Base-by-base conservation (phyloP, 1,140 invertebrate genomes). In the Sitodiplosis mosellana region DNA sequence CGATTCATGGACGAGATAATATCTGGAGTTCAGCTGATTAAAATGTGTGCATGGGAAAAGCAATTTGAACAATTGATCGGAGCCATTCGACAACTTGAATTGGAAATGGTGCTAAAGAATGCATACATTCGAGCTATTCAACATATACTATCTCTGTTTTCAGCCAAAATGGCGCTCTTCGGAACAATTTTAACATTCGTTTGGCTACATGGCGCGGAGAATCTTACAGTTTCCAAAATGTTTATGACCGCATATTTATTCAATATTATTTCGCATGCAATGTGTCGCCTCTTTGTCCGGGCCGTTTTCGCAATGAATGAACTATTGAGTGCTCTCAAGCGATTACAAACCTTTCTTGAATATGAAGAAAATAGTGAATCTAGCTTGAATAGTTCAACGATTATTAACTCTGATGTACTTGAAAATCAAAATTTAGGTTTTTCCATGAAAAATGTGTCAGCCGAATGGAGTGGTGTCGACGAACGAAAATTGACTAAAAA, bases 11-110 rank as follows among this genome's bases (percentile, higher is more conserved):
- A 81, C 54, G 83, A 87, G 64, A 78, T 87, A 17, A 74, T 87
- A 18, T 72, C 69, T 1, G 77, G 75, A 0, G 69, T 77, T 0
- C 74, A 76, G 55, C 6, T 46, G 18, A 86, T 89, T 48, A 89
- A 87, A 62, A 83, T 87, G 80, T 83, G 82, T 55, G 75, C 78
- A 0, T 84, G 81, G 81, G 81, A 84, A 55, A 76, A 75, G 54
- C 75, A 78, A 0, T 84, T 83, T 53, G 71, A 72, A 19, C 67
- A 69, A 15, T 53, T 81, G 2, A 67, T 82, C 1, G 64, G 69
- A n/a, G 45, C 67, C 0, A 74, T 76, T 0, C 63, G 80, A 48
- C 72, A 71, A 53, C 58, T 71, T 19, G 79, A 83, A 63, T 55
- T 80, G 2, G 66, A 65, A 46, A 69, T 77, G 8, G 73, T 83